phyloP scores from a whole-genome alignment of 2,888 invertebrate genomes.

The Aleiodes leptofemur region DNA sequence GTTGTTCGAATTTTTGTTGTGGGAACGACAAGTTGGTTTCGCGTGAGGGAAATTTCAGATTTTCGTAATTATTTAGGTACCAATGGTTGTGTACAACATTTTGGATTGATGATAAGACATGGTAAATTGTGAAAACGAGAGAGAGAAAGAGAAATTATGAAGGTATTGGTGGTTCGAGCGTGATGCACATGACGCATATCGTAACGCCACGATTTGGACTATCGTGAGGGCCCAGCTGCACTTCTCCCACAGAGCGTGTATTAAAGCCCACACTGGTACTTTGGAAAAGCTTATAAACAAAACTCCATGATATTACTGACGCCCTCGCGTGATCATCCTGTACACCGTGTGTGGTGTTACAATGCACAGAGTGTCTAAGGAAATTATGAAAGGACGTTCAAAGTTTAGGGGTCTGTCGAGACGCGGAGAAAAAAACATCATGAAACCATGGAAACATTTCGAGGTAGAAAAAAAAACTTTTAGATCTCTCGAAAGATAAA shows the following conservation, averaged over 20 bases:
- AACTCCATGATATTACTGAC: constrained; percentile 39
- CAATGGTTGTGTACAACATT: constrained; percentile 19
- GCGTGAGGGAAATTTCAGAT: constrained; percentile 29
- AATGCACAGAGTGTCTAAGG: neutral
- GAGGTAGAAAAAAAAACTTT: neutral
- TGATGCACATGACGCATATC: constrained; percentile 50
- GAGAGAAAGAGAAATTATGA: constrained; percentile 24
- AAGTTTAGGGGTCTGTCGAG: constrained; percentile 11
- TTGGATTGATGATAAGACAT: constrained; percentile 48
- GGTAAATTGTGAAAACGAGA: constrained; percentile 5
- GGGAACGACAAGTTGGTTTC: constrained; percentile 19
- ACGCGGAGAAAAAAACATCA: neutral
- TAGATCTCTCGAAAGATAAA: constrained; percentile 44
- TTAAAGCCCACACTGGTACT: constrained; percentile 37
- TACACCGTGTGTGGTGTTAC: constrained; percentile 32
- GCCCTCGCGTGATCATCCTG: constrained; percentile 42
- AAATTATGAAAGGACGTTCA: constrained; percentile 13
- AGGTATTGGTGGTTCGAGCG: constrained; percentile 40
- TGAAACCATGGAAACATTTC: neutral
- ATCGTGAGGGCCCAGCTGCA: constrained; percentile 50
- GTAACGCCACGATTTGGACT: constrained; percentile 46
- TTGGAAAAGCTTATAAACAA: constrained; percentile 41
- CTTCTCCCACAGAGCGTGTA: constrained; percentile 46
- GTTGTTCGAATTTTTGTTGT: constrained; percentile 24
- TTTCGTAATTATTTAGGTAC: constrained; percentile 31